Evolutionary conservation across 2,888 invertebrate genomes (phyloP).

Genomic region (Cheilosia soror): DNA sequence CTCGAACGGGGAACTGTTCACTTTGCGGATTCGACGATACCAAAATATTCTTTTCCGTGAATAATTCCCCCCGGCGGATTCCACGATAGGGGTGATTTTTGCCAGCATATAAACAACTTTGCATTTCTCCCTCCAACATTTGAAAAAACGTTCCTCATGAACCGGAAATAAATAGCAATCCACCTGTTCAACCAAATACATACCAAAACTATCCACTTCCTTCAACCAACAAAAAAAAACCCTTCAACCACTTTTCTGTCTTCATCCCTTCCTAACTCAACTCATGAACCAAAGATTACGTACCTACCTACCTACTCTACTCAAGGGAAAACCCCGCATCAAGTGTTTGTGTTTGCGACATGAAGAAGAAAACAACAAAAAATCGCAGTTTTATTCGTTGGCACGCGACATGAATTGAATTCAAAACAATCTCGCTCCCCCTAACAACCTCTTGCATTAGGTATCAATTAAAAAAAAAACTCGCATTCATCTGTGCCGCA

Average conservation of each 20-base stretch:
- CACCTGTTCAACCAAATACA: background rate
- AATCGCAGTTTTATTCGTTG: conserved; percentile 22
- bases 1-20: too few relatives aligned
- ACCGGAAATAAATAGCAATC: background rate
- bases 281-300: too few relatives aligned
- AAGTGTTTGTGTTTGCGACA: background rate
- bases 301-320: background rate
- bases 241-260: conserved; percentile 21
- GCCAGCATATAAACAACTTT: background rate
- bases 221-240: background rate
- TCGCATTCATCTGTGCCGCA: conserved; percentile 41
- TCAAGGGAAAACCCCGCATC: background rate
- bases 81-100: too few relatives aligned
- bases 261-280: background rate
- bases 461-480: conserved; percentile 4
- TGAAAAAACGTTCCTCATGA: background rate
- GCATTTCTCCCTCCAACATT: background rate
- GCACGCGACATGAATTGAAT: conserved; percentile 59
- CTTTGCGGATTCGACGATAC: too few relatives aligned
- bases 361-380: background rate
- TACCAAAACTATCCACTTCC: background rate
- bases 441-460: conserved; percentile 10
- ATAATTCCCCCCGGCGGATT: too few relatives aligned
- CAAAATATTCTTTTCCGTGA: too few relatives aligned
- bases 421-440: conserved; percentile 15